Percentiles rank a stretch among this genome's conserved stretches.
Evolutionary conservation across 2,888 invertebrate genomes (phyloP).

Genomic region (Synergus itoensis): DNA sequence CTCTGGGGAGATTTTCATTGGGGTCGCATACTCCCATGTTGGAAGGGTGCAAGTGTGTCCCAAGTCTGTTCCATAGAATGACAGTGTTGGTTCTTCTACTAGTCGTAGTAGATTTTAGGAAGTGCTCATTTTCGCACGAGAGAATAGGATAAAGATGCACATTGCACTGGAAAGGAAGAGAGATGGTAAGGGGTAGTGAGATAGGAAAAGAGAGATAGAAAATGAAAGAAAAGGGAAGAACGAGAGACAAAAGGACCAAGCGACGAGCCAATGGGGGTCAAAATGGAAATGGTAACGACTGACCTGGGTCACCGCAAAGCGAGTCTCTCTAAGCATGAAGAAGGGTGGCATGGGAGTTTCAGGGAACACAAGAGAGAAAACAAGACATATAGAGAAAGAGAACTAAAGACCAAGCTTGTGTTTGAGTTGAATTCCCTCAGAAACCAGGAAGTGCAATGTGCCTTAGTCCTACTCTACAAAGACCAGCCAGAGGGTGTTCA

Average conservation of each 20-base stretch:
- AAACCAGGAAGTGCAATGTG: slow-evolving; percentile 15
- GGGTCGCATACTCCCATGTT: not conserved
- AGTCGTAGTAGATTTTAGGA: slow-evolving; percentile 14
- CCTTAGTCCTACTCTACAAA: slow-evolving; percentile 25
- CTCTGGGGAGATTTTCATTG: not conserved
- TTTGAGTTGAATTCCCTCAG: slow-evolving; percentile 37
- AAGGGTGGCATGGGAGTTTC: slow-evolving; percentile 33
- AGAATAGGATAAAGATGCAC: not conserved
- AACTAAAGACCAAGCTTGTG: slow-evolving; percentile 27
- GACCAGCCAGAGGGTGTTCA: slow-evolving; percentile 23
- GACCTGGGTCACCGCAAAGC: slow-evolving; percentile 47
- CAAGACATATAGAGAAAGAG: slow-evolving; percentile 39
- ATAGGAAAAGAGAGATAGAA: slow-evolving; percentile 12
- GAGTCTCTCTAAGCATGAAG: slow-evolving; percentile 17
- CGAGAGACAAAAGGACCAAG: slow-evolving; percentile 9
- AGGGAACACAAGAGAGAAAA: slow-evolving; percentile 36
- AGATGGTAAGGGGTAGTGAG: slow-evolving; percentile 14
- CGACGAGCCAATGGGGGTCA: slow-evolving; percentile 13
- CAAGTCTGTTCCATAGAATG: not conserved
- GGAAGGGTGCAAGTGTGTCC: slow-evolving; percentile 10
- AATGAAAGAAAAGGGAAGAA: slow-evolving; percentile 36
- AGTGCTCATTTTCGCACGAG: slow-evolving; percentile 3
- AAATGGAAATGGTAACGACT: slow-evolving; percentile 46
- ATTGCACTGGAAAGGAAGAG: not conserved
- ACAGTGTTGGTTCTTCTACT: slow-evolving; percentile 5